Conservation (phyloP, 2,113 vertebrate genomes). For the Aegypius monachus region DNA sequence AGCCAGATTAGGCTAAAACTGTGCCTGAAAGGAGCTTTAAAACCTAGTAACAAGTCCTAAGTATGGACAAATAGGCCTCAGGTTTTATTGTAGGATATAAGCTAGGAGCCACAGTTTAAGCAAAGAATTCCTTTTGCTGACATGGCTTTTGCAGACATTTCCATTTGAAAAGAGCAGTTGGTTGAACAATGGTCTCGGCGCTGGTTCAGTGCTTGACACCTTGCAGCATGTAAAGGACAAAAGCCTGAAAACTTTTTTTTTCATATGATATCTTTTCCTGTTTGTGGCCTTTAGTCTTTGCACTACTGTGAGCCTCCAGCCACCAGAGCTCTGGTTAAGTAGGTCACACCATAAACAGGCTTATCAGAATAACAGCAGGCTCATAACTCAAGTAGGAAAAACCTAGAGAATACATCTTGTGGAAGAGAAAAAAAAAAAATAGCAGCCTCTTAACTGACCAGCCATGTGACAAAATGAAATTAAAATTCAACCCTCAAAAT, state of each 20-base stretch:
- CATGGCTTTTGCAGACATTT: conserved; percentile 39
- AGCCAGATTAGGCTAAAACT: conserved; percentile 12
- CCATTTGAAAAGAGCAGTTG: conserved; percentile 55
- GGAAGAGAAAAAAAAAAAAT: conserved; percentile 10
- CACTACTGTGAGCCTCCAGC: background rate
- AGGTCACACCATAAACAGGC: conserved; percentile 16
- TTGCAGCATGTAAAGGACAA: conserved; percentile 32
- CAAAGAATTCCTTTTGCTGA: conserved; percentile 24
- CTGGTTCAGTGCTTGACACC: conserved; percentile 20
- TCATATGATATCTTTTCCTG: conserved; percentile 45
- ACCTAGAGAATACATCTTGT: background rate
- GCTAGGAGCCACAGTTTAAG: background rate
- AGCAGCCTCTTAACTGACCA: background rate
- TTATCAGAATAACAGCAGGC: conserved; percentile 4
- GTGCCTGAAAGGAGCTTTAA: conserved; percentile 24
- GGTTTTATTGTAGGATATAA: conserved; percentile 29
- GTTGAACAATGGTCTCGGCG: conserved; percentile 14
- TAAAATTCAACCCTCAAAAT: background rate
- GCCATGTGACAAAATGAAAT: background rate
- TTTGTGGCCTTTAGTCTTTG: conserved; percentile 42
- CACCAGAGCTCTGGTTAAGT: background rate
- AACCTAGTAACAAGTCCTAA: background rate
- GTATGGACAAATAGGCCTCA: background rate
- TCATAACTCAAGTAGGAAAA: background rate
- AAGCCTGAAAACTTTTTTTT: background rate